phyloP scores from a whole-genome alignment of 2,888 invertebrate species.

The Resseliella maxima region DNA sequence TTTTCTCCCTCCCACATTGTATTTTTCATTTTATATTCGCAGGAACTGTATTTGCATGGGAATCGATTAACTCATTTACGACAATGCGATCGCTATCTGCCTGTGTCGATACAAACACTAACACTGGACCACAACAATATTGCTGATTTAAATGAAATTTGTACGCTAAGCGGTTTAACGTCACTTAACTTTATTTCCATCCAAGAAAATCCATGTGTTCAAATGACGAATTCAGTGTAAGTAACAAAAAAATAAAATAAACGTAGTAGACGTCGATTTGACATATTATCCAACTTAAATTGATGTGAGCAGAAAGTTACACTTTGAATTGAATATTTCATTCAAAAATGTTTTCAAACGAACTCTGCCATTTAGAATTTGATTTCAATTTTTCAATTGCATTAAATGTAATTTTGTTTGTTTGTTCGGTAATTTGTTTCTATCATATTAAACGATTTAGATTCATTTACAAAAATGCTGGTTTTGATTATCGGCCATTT shows the following conservation, averaged over 20 bases:
- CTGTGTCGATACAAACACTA: slow-evolving; percentile 77
- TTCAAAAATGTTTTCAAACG: no score
- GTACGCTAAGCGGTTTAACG: slow-evolving; percentile 80
- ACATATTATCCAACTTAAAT: background rate
- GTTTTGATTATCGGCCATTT: slow-evolving; percentile 92
- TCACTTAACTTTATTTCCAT: slow-evolving; percentile 85
- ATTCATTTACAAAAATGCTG: slow-evolving; percentile 72
- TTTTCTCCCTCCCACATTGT: no score
- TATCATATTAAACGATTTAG: background rate
- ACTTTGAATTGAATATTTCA: background rate
- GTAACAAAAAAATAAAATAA: slow-evolving; percentile 57
- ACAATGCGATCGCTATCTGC: slow-evolving; percentile 85
- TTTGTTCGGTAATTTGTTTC: slow-evolving; percentile 59
- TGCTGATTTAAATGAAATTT: slow-evolving; percentile 86
- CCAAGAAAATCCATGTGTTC: slow-evolving; percentile 88
- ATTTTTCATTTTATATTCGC: no score
- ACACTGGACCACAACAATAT: slow-evolving; percentile 87
- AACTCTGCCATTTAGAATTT: background rate
- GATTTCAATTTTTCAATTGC: background rate
- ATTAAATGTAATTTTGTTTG: background rate
- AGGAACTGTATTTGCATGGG: slow-evolving; percentile 87
- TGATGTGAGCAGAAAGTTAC: background rate
- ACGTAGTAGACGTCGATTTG: background rate
- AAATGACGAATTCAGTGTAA: slow-evolving; percentile 81
- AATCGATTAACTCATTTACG: slow-evolving; percentile 86